Conservation (phyloP, 2,797 vertebrate genomes). For the Argyrosomus regius region DNA sequence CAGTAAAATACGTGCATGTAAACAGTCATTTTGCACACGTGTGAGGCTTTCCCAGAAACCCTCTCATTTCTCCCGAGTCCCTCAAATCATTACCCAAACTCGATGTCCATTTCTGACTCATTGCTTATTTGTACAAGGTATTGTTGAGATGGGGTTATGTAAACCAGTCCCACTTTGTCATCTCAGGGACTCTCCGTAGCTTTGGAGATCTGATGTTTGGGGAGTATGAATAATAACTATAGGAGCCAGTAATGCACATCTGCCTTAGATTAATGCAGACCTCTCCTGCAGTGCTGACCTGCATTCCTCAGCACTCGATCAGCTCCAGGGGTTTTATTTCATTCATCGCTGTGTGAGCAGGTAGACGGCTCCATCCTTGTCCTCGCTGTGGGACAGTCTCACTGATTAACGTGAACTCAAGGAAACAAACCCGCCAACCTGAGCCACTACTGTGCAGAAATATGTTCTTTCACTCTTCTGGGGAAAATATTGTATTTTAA, state of each 20-base stretch:
- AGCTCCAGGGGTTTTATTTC: constrained; percentile 76
- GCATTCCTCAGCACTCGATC: constrained; percentile 81
- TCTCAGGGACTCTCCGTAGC: constrained; percentile 72
- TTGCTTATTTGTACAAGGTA: constrained; percentile 81
- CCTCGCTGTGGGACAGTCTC: constrained; percentile 54
- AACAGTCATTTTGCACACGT: constrained; percentile 56
- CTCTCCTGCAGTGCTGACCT: constrained; percentile 79
- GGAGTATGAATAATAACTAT: constrained; percentile 84
- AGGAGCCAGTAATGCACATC: constrained; percentile 82
- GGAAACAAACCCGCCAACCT: constrained; percentile 22
- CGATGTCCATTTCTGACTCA: constrained; percentile 69
- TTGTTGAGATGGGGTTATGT: constrained; percentile 83
- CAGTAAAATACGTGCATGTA: constrained; percentile 42
- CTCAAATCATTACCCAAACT: constrained; percentile 73
- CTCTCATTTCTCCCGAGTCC: constrained; percentile 57
- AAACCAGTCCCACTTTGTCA: constrained; percentile 82
- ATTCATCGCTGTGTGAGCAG: constrained; percentile 73
- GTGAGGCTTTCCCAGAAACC: constrained; percentile 61
- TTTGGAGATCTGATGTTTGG: constrained; percentile 77
- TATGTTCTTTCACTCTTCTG: constrained; percentile 17
- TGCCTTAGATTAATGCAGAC: constrained; percentile 82
- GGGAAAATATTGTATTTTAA: neutral
- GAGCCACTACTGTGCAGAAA: constrained; percentile 38
- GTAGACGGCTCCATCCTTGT: constrained; percentile 66
- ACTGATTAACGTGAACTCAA: constrained; percentile 37